phyloP scores from a whole-genome alignment of 1,140 invertebrate species.

The Drosophila oshimai region DNA sequence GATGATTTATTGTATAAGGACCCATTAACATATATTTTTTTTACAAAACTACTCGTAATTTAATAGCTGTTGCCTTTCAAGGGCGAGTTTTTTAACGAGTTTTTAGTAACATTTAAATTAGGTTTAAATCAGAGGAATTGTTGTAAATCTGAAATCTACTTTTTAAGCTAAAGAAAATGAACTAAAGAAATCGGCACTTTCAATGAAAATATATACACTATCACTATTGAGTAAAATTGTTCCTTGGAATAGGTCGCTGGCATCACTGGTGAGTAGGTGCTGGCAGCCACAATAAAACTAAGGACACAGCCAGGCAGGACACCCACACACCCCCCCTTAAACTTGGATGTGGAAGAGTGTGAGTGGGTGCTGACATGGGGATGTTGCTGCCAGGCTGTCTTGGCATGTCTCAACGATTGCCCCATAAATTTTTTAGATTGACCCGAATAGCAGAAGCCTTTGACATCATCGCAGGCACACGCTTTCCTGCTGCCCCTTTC shows the following conservation, averaged over 20 bases:
- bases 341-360: background rate
- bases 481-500: background rate
- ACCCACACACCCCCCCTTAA: background rate
- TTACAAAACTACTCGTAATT: no score
- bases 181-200: no score
- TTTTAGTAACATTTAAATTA: no score
- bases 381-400: constrained; percentile 31
- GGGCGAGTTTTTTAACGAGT: no score
- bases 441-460: constrained; percentile 64
- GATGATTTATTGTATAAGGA: no score
- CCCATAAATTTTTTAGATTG: constrained; percentile 72
- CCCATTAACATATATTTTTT: no score
- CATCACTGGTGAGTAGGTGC: constrained; percentile 3
- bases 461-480: constrained; percentile 57
- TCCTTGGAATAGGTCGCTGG: background rate
- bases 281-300: background rate
- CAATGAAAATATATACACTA: no score
- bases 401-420: constrained; percentile 66
- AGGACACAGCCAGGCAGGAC: background rate
- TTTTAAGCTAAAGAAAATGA: no score
- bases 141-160: no score
- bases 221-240: background rate
- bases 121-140: no score
- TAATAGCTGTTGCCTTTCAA: no score
- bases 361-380: constrained; percentile 47